Evolutionary conservation across 2,113 vertebrate species (phyloP).

Genomic region (Saguinus imperator): DNA sequence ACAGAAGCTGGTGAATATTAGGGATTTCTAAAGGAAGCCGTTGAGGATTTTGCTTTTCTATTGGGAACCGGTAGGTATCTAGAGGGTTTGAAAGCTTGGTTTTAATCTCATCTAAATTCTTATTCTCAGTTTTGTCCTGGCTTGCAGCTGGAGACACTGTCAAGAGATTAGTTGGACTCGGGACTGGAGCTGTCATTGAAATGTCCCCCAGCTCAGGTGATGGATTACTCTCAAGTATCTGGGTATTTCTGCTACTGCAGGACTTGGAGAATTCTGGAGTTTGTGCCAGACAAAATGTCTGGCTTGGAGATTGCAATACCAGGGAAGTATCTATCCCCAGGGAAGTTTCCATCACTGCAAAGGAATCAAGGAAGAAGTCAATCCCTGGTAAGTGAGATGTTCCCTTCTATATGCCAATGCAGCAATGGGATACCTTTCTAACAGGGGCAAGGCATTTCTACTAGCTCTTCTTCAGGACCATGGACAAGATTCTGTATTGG

Average conservation of each 20-base stretch:
- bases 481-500: neutral
- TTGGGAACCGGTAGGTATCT: neutral
- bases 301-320: neutral
- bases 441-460: neutral
- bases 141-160: neutral
- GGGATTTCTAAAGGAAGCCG: conserved; percentile 23
- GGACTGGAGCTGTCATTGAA: neutral
- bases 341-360: conserved; percentile 52
- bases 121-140: neutral
- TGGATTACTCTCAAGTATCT: neutral
- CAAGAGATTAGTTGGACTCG: neutral
- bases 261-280: neutral
- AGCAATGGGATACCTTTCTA: neutral
- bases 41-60: neutral
- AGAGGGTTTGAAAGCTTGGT: neutral
- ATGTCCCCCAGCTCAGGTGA: neutral
- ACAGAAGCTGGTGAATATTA: conserved; percentile 30
- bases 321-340: conserved; percentile 11
- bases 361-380: conserved; percentile 39
- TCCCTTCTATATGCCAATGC: neutral
- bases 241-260: neutral
- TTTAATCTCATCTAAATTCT: neutral
- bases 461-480: neutral
- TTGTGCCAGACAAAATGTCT: conserved; percentile 22
- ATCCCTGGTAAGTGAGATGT: neutral